Conservation (phyloP, 2,797 vertebrate genomes). For the Varecia variegata region DNA sequence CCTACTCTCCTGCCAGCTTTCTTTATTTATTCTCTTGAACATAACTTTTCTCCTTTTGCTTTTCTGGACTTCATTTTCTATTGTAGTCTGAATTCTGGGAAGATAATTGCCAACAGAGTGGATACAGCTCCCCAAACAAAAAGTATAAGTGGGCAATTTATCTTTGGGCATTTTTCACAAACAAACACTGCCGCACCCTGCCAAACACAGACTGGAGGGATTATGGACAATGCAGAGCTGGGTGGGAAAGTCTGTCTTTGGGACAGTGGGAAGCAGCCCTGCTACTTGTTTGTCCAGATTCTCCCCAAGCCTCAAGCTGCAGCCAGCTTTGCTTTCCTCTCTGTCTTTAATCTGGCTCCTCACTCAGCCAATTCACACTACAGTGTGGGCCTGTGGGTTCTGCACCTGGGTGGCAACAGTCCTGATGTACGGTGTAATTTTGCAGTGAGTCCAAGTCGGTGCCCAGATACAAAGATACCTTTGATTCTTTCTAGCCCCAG, state of each 20-base stretch:
- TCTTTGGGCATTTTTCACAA: background rate
- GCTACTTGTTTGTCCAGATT: background rate
- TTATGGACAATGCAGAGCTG: background rate
- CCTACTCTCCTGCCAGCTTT: background rate
- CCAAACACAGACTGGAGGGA: background rate
- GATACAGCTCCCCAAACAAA: background rate
- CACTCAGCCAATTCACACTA: background rate
- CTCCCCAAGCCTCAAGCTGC: background rate
- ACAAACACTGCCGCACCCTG: background rate
- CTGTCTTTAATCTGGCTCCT: background rate
- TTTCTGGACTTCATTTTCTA: constrained; percentile 8
- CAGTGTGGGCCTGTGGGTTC: background rate
- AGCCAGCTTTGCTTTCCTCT: background rate
- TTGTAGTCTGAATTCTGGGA: background rate
- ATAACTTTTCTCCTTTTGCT: background rate
- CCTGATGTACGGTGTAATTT: background rate
- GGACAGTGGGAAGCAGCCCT: background rate
- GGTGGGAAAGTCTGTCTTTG: background rate
- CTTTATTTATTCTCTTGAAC: background rate
- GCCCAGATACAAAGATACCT: background rate
- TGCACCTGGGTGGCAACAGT: background rate
- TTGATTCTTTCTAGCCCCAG: background rate
- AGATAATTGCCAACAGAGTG: background rate
- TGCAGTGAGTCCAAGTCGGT: background rate
- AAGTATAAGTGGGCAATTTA: background rate